These are phyloP conservation scores for Drosophila arawakana DNA, from an alignment of 1,140 invertebrate species.

Conservation along the genomic window DNA sequence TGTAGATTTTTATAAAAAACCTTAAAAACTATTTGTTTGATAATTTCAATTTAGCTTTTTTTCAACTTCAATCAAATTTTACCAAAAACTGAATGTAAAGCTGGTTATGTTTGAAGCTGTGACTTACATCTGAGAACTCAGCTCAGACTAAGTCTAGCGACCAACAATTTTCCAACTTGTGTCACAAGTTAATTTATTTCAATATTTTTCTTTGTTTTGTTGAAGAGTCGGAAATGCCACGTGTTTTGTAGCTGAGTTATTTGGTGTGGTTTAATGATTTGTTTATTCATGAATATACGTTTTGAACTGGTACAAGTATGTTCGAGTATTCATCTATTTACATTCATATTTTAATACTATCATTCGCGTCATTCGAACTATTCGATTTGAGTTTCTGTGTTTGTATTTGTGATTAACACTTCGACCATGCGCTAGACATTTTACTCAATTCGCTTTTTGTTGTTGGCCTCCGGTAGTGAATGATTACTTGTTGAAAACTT, in stretches of 20 bases:
- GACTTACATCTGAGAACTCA: no score
- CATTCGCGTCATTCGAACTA: background rate
- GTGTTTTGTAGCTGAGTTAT: background rate
- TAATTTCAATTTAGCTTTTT: no score
- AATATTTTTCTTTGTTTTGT: background rate
- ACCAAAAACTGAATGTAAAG: no score
- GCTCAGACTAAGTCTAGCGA: no score
- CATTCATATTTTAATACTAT: conserved; percentile 14
- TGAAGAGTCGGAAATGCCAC: conserved; percentile 9
- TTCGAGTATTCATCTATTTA: conserved; percentile 19
- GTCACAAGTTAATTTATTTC: no score
- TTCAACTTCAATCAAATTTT: no score
- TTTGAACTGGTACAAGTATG: background rate
- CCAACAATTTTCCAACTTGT: no score
- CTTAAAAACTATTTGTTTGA: no score
- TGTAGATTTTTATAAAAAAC: no score
- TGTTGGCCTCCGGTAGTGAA: conserved; percentile 1
- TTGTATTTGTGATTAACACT: conserved; percentile 25
- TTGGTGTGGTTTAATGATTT: conserved; percentile 11
- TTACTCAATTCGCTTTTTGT: conserved; percentile 11
- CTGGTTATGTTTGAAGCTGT: no score
- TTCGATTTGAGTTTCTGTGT: background rate
- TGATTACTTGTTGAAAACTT: conserved; percentile 2
- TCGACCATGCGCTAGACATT: conserved; percentile 6
- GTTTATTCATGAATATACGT: conserved; percentile 4